Evolutionary conservation across 2,113 vertebrate species (phyloP), one percentile per base, ranked within the genome.

Genomic region (Prochilodus magdalenae): DNA sequence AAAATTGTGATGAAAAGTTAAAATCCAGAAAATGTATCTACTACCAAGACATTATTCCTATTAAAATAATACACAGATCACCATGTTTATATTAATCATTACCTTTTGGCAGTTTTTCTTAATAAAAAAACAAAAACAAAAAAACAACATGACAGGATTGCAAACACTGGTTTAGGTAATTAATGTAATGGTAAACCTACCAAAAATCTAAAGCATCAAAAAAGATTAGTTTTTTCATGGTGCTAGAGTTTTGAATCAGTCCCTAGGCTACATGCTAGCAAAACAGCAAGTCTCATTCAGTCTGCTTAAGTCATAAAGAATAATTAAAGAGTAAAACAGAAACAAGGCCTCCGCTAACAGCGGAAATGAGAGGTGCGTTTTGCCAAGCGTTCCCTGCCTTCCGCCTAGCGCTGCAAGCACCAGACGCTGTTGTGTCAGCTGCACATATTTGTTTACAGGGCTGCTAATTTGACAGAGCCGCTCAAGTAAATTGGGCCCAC

Each of bases 291-390:
- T 59, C 22, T 7, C 24, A 22, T 80, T 72, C 27, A 66, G 6
- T 3, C 40, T 77, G 12, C 14, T 71, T 66, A 49, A 67, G 29
- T 66, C 57, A 36, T 65, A 80, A 29, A 26, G n/a, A 55, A 36
- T 22, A 65, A 62, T 63, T 51, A 30, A 55, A 55, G 55, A 67
- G 49, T 57, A 26, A 24, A 75, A 55, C 79, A 27, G 44, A 67
- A 30, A 60, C 73, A 75, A 66, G 62, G 62, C 72, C n/a, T 27
- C 36, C 24, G 30, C 44, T 62, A 73, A 80, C 72, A 66, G 30
- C 55, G 72, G 60, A 81, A 81, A 81, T 75, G 80, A 74, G 79
- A 69, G 65, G 73, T 18, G 40, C 53, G 4, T 76, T 72, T 62
- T 77, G 79, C 83, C 79, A 80, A 75, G 20, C 30, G 40, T 4